Conservation (phyloP, 2,888 invertebrate genomes). For the Tachina lurida region DNA sequence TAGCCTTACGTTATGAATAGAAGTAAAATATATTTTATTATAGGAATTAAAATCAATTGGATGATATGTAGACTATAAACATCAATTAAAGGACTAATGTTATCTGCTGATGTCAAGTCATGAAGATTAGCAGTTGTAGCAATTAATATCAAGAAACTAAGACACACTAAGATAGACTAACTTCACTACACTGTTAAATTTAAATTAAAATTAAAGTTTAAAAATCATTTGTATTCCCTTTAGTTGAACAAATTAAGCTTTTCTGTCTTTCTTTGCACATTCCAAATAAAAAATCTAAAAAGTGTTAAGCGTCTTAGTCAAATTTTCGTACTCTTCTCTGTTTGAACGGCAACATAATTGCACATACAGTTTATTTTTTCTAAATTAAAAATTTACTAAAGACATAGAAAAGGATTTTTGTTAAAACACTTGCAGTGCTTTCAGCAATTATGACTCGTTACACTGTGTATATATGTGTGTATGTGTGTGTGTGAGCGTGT, state of each 20-base stretch:
- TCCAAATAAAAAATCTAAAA: background rate
- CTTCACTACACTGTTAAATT: too few relatives aligned
- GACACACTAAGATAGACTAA: too few relatives aligned
- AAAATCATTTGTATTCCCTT: background rate
- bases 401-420: conserved; percentile 27
- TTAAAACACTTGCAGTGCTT: conserved; percentile 27
- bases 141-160: too few relatives aligned
- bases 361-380: background rate
- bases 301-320: background rate
- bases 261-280: background rate
- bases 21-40: background rate
- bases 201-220: too few relatives aligned
- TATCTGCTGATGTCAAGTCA: too few relatives aligned
- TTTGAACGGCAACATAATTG: conserved; percentile 33
- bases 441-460: conserved; percentile 48
- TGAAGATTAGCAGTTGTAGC: too few relatives aligned
- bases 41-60: background rate
- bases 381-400: conserved; percentile 36
- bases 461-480: background rate
- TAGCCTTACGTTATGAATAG: background rate
- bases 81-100: background rate
- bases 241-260: background rate
- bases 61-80: background rate
- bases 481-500: background rate
- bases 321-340: background rate